Evolutionary conservation across 2,888 invertebrate species (phyloP).

Genomic region (Ctenicera cuprea): DNA sequence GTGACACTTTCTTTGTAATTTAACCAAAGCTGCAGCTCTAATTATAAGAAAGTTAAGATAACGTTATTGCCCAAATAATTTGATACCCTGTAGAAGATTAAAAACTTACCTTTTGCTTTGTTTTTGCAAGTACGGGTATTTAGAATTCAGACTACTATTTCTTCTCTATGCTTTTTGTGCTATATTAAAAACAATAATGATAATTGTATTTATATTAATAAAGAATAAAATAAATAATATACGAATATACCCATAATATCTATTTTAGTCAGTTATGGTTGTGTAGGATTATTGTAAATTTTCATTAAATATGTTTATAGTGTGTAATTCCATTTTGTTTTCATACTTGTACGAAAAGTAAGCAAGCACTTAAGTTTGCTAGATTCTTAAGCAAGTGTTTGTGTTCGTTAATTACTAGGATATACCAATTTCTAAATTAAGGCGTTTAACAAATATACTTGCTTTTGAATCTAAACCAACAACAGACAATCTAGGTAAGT

Average conservation of each 20-base stretch:
- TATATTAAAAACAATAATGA: background rate
- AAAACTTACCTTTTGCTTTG: no score
- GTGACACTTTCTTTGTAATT: no score
- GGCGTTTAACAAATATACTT: constrained; percentile 5
- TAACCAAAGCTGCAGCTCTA: no score
- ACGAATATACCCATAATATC: constrained; percentile 21
- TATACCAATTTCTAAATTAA: constrained; percentile 2
- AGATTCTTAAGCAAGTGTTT: constrained; percentile 14
- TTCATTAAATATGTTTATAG: constrained; percentile 8
- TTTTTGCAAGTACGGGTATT: no score
- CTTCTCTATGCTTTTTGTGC: no score
- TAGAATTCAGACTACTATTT: no score
- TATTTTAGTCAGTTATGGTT: constrained; percentile 22
- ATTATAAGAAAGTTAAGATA: no score
- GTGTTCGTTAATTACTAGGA: background rate
- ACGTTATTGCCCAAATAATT: no score
- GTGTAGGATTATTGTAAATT: constrained; percentile 23
- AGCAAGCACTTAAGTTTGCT: constrained; percentile 8
- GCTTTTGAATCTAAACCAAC: background rate
- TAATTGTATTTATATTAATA: background rate
- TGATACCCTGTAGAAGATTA: no score
- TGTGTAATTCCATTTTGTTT: constrained; percentile 18
- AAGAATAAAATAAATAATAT: constrained; percentile 19
- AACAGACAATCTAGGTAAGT: constrained; percentile 20
- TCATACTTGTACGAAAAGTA: constrained; percentile 1